Evolutionary conservation across 2,888 invertebrate genomes (phyloP).

Genomic region (Phyllotreta striolata): DNA sequence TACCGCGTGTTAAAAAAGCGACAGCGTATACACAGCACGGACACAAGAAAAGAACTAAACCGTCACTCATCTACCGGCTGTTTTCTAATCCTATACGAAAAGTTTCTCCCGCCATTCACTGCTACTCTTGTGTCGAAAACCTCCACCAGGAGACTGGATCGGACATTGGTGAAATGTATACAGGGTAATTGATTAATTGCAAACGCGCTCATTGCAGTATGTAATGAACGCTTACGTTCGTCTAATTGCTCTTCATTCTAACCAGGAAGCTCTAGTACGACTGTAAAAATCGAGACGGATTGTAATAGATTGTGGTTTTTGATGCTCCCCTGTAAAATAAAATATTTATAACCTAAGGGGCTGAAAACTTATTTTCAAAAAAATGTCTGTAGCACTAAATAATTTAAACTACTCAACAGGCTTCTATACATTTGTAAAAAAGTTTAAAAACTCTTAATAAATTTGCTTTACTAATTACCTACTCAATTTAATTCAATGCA

Average conservation of each 20-base stretch:
- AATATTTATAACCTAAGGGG: no score
- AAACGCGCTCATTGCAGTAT: constrained; percentile 4
- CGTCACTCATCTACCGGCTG: constrained; percentile 58
- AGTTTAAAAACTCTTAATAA: no score
- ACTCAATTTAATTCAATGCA: no score
- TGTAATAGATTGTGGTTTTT: no score
- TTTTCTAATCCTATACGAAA: constrained; percentile 59
- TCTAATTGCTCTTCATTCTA: constrained; percentile 2
- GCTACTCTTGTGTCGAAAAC: constrained; percentile 49
- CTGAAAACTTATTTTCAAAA: no score
- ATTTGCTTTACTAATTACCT: no score
- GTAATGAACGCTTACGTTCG: neutral
- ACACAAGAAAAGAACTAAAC: constrained; percentile 58
- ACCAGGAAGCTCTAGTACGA: neutral
- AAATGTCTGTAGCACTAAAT: no score
- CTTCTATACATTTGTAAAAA: no score
- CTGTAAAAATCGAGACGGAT: no score
- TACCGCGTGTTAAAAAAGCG: constrained; percentile 51
- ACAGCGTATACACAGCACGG: constrained; percentile 54
- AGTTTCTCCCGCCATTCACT: constrained; percentile 59
- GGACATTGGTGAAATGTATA: constrained; percentile 49
- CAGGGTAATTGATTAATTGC: constrained; percentile 38
- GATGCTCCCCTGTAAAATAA: no score
- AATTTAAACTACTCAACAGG: no score
- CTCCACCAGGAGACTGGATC: constrained; percentile 51